Conservation (phyloP, 2,113 vertebrate genomes). For the Raja brachyura region DNA sequence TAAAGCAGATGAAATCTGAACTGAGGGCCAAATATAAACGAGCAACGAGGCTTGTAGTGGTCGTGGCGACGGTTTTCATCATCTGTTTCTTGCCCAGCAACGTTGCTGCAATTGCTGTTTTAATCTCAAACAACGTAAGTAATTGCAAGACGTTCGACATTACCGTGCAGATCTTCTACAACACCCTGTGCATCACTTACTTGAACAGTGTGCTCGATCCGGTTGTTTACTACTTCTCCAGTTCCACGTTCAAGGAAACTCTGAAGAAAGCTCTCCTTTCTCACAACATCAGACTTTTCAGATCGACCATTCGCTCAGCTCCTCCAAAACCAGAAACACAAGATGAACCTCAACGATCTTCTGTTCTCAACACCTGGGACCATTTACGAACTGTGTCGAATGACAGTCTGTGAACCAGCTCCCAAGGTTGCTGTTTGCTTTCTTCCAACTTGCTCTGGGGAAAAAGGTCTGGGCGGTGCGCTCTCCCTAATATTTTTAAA, state of each 20-base stretch:
- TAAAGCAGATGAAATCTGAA: no score
- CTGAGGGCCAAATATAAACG: no score
- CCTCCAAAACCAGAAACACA: not conserved
- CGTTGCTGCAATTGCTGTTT: no score
- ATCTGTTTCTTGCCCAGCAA: no score
- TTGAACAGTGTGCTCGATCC: constrained; percentile 60
- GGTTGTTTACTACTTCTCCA: constrained; percentile 57
- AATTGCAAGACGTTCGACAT: constrained; percentile 49
- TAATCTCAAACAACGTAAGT: constrained; percentile 10
- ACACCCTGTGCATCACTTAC: constrained; percentile 56
- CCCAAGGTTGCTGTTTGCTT: no score
- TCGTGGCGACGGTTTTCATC: no score
- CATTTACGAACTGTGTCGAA: not conserved
- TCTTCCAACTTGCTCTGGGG: no score
- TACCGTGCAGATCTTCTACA: constrained; percentile 52
- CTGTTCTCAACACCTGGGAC: not conserved
- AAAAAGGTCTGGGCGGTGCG: no score
- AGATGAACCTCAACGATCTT: not conserved
- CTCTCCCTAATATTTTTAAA: no score
- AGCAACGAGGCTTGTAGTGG: no score
- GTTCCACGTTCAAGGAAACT: constrained; percentile 52
- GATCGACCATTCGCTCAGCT: not conserved
- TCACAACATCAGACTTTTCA: not conserved
- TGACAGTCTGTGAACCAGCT: not conserved
- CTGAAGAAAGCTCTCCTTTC: constrained; percentile 44